These are phyloP conservation scores for Timema podura DNA, from an alignment of 2,888 invertebrate species.

Conservation along the genomic window DNA sequence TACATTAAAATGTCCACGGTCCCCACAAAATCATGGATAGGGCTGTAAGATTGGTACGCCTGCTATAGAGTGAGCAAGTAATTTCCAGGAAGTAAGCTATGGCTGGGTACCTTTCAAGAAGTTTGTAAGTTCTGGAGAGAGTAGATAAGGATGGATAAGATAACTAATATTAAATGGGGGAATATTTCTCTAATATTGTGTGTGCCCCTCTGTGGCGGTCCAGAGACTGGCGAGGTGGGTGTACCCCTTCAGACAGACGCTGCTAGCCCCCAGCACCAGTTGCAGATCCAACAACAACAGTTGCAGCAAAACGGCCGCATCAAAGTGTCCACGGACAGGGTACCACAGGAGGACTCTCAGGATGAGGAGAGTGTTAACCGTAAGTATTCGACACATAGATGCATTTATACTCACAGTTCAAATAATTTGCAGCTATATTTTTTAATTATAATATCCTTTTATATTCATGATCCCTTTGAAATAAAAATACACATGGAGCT, in stretches of 20 bases:
- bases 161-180: too few species aligned
- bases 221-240: slow-evolving; percentile 45
- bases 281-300: slow-evolving; percentile 45
- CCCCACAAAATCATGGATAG: too few species aligned
- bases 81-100: too few species aligned
- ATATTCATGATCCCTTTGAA: neutral
- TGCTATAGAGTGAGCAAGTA: too few species aligned
- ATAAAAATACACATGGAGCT: neutral
- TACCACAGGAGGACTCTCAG: slow-evolving; percentile 11
- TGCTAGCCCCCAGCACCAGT: slow-evolving; percentile 21
- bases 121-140: too few species aligned
- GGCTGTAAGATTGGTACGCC: too few species aligned
- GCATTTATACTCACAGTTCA: too few species aligned
- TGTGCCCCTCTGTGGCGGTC: slow-evolving; percentile 25
- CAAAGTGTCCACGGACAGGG: slow-evolving; percentile 21
- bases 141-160: too few species aligned
- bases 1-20: too few species aligned
- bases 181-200: too few species aligned
- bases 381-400: neutral
- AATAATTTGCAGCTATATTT: neutral
- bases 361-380: slow-evolving; percentile 8
- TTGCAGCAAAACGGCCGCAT: slow-evolving; percentile 36
- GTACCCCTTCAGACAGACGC: slow-evolving; percentile 39
- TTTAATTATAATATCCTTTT: neutral
- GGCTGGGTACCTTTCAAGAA: too few species aligned